Evolutionary conservation across 1,140 invertebrate genomes (phyloP).

Genomic region (Bombus picipes): DNA sequence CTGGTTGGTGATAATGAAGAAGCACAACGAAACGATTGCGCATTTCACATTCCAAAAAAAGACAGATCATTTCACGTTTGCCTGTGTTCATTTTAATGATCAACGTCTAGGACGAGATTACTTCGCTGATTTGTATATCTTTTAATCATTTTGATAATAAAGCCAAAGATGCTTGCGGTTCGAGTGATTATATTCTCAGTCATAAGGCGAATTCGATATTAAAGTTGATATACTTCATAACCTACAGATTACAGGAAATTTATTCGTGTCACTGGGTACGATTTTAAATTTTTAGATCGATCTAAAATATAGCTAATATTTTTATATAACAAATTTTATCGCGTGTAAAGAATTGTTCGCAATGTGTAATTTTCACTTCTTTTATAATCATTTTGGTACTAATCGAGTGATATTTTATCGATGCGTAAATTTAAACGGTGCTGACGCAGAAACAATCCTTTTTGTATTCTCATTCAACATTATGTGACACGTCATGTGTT

Average conservation of each 20-base stretch:
- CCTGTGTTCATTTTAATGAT: slow-evolving; percentile 52
- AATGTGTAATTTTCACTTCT: slow-evolving; percentile 33
- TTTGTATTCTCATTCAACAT: slow-evolving; percentile 21
- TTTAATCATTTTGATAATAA: slow-evolving; percentile 54
- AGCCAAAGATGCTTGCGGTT: slow-evolving; percentile 17
- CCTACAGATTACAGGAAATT: slow-evolving; percentile 1
- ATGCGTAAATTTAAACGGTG: slow-evolving; percentile 24
- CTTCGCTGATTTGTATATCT: slow-evolving; percentile 37
- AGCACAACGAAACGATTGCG: slow-evolving; percentile 57
- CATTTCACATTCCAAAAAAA: slow-evolving; percentile 57
- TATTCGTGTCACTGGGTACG: slow-evolving; percentile 13
- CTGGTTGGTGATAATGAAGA: slow-evolving; percentile 1
- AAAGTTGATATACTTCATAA: slow-evolving; percentile 7
- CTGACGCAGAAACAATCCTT: slow-evolving; percentile 11
- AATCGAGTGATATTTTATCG: slow-evolving; percentile 31
- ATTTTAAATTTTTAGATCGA: slow-evolving; percentile 1
- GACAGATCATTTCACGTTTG: slow-evolving; percentile 28
- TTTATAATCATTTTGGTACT: slow-evolving; percentile 44
- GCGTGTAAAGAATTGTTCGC: slow-evolving; percentile 12
- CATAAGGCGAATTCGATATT: not conserved
- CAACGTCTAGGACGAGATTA: not conserved
- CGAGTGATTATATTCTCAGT: slow-evolving; percentile 12
- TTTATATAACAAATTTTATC: slow-evolving; percentile 49
- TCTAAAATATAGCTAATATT: slow-evolving; percentile 23
- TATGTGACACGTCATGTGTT: not conserved